Evolutionary conservation across 2,113 vertebrate genomes (phyloP).

Genomic region (Australoheros scitulus): DNA sequence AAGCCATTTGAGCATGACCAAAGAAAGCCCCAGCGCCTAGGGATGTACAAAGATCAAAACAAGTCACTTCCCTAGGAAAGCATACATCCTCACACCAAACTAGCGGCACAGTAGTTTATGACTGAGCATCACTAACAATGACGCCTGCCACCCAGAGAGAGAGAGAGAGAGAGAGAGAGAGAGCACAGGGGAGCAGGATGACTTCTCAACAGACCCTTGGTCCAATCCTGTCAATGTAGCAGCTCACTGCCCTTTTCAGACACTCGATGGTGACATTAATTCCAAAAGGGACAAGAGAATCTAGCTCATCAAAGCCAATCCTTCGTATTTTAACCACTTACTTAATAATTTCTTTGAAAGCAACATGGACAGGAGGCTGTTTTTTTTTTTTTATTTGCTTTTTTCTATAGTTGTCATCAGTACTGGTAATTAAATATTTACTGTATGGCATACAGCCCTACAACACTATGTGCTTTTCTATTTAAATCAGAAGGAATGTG

Average conservation of each 20-base stretch:
- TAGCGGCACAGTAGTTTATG: neutral
- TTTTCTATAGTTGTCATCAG: neutral
- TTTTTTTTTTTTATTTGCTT: neutral
- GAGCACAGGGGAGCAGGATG: neutral
- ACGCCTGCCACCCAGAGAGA: neutral
- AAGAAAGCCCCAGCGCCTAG: neutral
- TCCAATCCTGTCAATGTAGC: neutral
- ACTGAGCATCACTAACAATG: neutral
- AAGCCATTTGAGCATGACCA: slow-evolving; percentile 25
- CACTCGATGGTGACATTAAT: neutral
- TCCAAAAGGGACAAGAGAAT: neutral
- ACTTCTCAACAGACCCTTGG: neutral
- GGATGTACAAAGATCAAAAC: slow-evolving; percentile 18
- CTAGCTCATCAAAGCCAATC: neutral
- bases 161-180: neutral
- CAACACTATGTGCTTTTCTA: neutral
- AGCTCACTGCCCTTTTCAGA: slow-evolving; percentile 12
- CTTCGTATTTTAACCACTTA: neutral
- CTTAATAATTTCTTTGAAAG: neutral
- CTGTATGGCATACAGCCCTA: neutral
- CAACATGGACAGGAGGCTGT: neutral
- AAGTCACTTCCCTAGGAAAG: slow-evolving; percentile 18
- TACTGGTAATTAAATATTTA: neutral
- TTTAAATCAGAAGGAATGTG: neutral
- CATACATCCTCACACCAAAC: neutral